phyloP scores from a whole-genome alignment of 2,888 invertebrate genomes.

The Latrodectus elegans region DNA sequence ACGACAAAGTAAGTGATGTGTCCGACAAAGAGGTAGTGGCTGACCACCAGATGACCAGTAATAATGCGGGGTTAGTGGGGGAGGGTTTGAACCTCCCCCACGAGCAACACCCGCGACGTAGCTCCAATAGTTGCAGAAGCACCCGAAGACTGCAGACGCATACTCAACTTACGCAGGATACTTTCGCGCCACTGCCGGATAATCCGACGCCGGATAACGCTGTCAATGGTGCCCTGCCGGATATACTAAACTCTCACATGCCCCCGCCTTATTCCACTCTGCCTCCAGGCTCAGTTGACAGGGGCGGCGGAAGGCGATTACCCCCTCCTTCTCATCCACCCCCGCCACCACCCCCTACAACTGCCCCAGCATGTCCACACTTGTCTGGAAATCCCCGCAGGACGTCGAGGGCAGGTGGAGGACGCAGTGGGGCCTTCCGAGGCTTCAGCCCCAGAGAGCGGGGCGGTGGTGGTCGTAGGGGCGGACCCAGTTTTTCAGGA shows the following conservation, averaged over 20 bases:
- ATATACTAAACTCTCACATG: conserved; percentile 70
- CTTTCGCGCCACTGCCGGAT: conserved; percentile 23
- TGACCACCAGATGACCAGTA: conserved; percentile 1
- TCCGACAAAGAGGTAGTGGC: conserved; percentile 47
- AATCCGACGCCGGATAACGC: conserved; percentile 7
- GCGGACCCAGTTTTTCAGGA: conserved; percentile 14
- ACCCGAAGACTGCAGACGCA: conserved; percentile 21
- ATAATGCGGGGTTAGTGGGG: conserved; percentile 14
- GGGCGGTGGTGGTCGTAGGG: conserved; percentile 8
- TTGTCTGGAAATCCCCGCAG: conserved; percentile 30
- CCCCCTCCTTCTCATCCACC: conserved; percentile 68
- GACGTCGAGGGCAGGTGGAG: conserved; percentile 29
- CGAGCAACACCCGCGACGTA: conserved; percentile 20
- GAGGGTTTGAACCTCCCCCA: conserved; percentile 21
- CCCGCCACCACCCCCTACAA: conserved; percentile 57
- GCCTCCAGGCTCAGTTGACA: conserved; percentile 44
- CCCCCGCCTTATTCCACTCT: conserved; percentile 71
- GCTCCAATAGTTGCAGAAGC: conserved; percentile 29
- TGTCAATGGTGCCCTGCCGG: conserved; percentile 64
- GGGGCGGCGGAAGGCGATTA: conserved; percentile 36
- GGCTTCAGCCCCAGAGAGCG: conserved; percentile 41
- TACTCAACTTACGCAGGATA: conserved; percentile 50
- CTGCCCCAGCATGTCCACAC: conserved; percentile 45
- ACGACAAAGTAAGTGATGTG: neutral
- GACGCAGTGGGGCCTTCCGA: conserved; percentile 48